Percentiles rank a stretch among this genome's conserved stretches.
Evolutionary conservation across 2,888 invertebrate species (phyloP).

Genomic region (Xanthorhoe spadicearia): DNA sequence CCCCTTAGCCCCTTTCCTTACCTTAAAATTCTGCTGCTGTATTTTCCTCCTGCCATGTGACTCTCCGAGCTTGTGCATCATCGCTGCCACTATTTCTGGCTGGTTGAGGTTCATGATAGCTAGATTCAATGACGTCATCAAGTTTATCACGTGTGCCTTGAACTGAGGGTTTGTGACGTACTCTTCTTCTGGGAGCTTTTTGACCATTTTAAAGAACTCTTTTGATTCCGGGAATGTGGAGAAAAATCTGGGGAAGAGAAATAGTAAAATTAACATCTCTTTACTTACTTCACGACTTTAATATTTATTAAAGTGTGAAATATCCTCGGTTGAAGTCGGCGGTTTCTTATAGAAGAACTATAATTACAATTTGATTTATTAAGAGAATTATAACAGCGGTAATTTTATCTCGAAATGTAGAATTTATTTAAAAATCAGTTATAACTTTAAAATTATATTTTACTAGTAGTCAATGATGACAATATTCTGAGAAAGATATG

Average conservation of each 20-base stretch:
- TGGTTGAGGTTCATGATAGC: constrained; percentile 72
- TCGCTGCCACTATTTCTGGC: constrained; percentile 73
- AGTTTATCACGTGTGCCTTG: constrained; percentile 78
- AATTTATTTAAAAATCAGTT: too few species aligned
- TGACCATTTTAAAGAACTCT: constrained; percentile 74
- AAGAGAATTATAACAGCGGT: too few species aligned
- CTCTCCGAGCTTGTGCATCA: constrained; percentile 78
- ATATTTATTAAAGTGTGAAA: neutral
- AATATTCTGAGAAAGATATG: too few species aligned
- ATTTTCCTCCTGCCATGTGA: constrained; percentile 71
- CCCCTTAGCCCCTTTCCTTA: constrained; percentile 49
- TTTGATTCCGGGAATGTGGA: constrained; percentile 68
- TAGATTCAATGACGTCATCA: constrained; percentile 73
- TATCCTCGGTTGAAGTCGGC: too few species aligned
- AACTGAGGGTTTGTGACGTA: constrained; percentile 72
- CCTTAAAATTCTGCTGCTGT: constrained; percentile 67
- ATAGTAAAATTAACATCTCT: neutral
- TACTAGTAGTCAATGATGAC: too few species aligned
- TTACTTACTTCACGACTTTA: neutral
- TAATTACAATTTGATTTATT: too few species aligned
- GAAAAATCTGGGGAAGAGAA: constrained; percentile 63
- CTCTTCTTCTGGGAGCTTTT: constrained; percentile 66
- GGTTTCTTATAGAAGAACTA: too few species aligned
- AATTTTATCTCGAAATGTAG: too few species aligned
- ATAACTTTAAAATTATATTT: too few species aligned